Percentiles rank a stretch among this genome's conserved stretches.
phyloP scores from a whole-genome alignment of 2,888 invertebrate species.

The Pterostichus niger region DNA sequence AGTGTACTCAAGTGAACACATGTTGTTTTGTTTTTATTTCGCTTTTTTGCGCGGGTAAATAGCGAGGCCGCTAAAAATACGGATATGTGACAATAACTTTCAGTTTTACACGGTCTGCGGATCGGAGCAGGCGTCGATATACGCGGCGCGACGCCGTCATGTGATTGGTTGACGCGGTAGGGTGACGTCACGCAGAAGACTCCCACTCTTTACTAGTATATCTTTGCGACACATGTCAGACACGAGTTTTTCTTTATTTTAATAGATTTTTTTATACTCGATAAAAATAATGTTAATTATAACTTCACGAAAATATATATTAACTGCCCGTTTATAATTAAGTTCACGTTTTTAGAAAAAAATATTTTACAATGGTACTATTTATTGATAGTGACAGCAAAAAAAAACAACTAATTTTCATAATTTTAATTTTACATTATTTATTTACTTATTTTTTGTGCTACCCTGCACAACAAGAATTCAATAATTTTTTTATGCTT shows the following conservation, averaged over 20 bases:
- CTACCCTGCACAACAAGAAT: no score
- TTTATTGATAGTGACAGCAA: no score
- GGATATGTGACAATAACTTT: slow-evolving; percentile 65
- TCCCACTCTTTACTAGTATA: not conserved
- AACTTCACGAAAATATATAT: no score
- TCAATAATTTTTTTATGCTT: no score
- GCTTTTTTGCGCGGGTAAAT: slow-evolving; percentile 53
- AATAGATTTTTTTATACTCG: no score
- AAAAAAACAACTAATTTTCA: no score
- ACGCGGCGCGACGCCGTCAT: slow-evolving; percentile 41
- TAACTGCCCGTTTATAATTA: no score
- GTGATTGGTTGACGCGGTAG: slow-evolving; percentile 29
- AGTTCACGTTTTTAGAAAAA: no score
- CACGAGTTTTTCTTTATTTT: not conserved
- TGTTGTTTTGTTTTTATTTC: slow-evolving; percentile 40
- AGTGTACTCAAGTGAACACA: slow-evolving; percentile 57
- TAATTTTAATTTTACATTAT: no score
- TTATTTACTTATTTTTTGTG: no score
- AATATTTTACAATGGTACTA: no score
- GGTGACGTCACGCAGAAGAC: slow-evolving; percentile 29
- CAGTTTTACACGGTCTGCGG: slow-evolving; percentile 56
- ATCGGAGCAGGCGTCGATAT: slow-evolving; percentile 29
- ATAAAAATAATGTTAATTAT: no score
- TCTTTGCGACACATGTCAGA: slow-evolving; percentile 2
- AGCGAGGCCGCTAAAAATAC: slow-evolving; percentile 54